These are phyloP conservation scores for Neodiprion virginianus DNA, from an alignment of 1,140 invertebrate genomes.

Conservation along the genomic window DNA sequence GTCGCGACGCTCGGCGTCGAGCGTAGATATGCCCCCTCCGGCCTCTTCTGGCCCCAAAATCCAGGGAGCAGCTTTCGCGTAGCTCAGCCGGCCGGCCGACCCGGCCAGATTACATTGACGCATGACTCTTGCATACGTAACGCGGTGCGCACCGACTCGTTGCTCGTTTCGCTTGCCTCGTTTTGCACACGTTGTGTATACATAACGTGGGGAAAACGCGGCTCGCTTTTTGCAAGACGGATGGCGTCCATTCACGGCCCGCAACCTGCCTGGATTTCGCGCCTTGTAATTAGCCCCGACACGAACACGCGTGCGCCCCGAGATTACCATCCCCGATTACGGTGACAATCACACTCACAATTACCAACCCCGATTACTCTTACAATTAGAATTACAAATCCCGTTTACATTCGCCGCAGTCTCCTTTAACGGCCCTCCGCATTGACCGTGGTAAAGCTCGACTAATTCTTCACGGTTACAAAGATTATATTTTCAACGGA, in stretches of 20 bases:
- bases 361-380: no score
- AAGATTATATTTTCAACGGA: no score
- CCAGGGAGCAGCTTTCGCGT: not conserved
- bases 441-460: no score
- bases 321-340: not conserved
- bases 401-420: no score
- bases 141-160: not conserved
- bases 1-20: conserved; percentile 6
- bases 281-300: not conserved
- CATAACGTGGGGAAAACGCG: not conserved
- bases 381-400: no score
- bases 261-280: not conserved
- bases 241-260: not conserved
- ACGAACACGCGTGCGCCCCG: not conserved
- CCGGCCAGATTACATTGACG: conserved; percentile 4
- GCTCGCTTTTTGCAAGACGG: conserved; percentile 4
- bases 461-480: no score
- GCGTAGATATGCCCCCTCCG: not conserved
- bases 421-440: no score
- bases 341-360: not conserved
- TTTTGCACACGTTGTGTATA: not conserved
- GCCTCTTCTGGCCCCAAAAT: not conserved
- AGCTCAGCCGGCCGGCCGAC: not conserved
- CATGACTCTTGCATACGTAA: conserved; percentile 7
- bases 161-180: not conserved